Evolutionary conservation across 2,113 vertebrate genomes (phyloP), one percentile per base, ranked within the genome.

Genomic region (Neolamprologus brichardi): DNA sequence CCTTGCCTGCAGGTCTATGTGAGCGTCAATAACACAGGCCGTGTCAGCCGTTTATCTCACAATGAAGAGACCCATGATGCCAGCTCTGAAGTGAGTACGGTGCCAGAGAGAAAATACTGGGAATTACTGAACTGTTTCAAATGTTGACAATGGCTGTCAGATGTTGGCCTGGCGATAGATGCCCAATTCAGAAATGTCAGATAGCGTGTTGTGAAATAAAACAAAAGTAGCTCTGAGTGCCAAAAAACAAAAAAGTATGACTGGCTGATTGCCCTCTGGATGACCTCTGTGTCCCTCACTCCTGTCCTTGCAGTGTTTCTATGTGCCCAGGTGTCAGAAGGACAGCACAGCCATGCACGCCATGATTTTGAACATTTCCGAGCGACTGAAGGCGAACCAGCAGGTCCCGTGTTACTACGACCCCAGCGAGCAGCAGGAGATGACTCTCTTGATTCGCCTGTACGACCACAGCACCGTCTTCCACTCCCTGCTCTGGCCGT

Each of bases 1-100:
- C 98, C 98, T 77, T 99, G 98, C 94, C 97, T 99, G 82, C 98
- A 98, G 96, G 97, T 99, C 87, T 98, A 97, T 0, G 98, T 99
- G 87, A 99, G 98, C 92, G 91, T 99, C 95, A 99, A 97, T 58
- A 96, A 96, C 93, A 98, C 98, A 0, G 97, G 97, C 46, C 97
- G 97, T 83, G 96, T 97, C 93, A 94, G 96, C 85, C 97, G 97
- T 41, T 97, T 99, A 85, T 98, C 98, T 91, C 97, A 98, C 96
- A 98, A 97, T 0, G 97, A 99, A 88, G 98, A 99, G 95, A 97
- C 97, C 4, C 97, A 97, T 93, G 97, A 98, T 88, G 93, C 97
- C 90, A 98, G 97, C 96, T 96, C 97, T 39, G 97, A 99, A 97
- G 98, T 99, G 97, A 96, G 93, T 93, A 84, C 78, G 4, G 83